Percentiles rank a stretch among this genome's conserved stretches.
Evolutionary conservation across 1,140 invertebrate species (phyloP).

Genomic region (Cyclina sinensis): DNA sequence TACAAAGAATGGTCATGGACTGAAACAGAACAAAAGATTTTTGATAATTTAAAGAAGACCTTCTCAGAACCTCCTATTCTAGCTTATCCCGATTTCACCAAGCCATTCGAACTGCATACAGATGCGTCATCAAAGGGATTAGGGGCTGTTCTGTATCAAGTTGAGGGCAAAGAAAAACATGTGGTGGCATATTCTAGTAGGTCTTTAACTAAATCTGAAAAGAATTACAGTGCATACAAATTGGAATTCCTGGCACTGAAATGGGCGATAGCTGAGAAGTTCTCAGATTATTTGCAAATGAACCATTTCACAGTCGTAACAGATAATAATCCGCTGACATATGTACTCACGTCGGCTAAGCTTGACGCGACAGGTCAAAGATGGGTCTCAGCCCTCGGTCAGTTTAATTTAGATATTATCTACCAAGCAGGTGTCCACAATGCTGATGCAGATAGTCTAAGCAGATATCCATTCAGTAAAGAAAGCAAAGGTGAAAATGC

Average conservation of each 20-base stretch:
- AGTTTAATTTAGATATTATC: constrained; percentile 29
- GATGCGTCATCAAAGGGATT: background rate
- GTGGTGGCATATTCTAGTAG: too few species aligned
- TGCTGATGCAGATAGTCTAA: constrained; percentile 33
- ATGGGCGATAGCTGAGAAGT: constrained; percentile 56
- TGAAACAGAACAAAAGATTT: too few species aligned
- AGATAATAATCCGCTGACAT: too few species aligned
- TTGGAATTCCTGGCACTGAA: too few species aligned
- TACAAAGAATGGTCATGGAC: too few species aligned
- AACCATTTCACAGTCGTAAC: constrained; percentile 22
- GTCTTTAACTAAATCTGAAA: too few species aligned
- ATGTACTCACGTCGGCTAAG: constrained; percentile 40
- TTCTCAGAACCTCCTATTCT: background rate
- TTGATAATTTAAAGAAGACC: background rate
- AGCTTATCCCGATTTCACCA: constrained; percentile 10
- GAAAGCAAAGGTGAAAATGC: background rate
- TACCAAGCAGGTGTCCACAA: constrained; percentile 32
- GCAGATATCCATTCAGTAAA: constrained; percentile 17
- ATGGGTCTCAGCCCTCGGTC: constrained; percentile 42
- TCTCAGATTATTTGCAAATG: constrained; percentile 30
- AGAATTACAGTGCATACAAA: too few species aligned
- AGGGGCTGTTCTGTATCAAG: constrained; percentile 14
- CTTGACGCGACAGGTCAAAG: constrained; percentile 52
- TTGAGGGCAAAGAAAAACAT: too few species aligned
- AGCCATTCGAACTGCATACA: too few species aligned